Base-by-base conservation (phyloP, 2,113 vertebrate species). In the Plecturocebus donacophilus region DNA sequence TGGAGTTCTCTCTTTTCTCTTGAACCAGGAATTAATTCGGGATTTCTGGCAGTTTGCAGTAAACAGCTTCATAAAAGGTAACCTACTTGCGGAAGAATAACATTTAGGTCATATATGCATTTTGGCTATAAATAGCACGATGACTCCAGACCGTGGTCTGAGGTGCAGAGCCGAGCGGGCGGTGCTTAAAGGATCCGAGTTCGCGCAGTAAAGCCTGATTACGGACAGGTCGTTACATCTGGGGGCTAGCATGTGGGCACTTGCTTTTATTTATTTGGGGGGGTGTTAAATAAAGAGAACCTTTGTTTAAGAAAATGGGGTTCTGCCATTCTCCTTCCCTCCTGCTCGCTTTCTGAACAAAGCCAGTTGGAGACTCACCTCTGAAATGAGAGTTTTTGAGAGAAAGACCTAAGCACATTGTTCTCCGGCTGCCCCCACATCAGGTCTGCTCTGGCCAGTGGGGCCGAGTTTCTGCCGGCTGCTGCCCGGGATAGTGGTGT, bases 401-500 rank as follows among this genome's bases (percentile, higher is more conserved):
- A 49, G 76, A 61, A 8, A 0, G 2, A 20, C 42, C 1, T 42
- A 64, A 5, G 64, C 64, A 0, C 58, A 38, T 21, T 1, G 30
- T 7, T 73, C 61, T 84, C 2, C 1, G 91, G 56, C 70, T 90
- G 30, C 85, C 2, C 68, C 93, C 87, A 89, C 49, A 97, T 70
- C 89, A 96, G 94, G 92, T 52, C 95, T 93, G 52, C 91, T 96
- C 13, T 11, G 40, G 87, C 21, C 94, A 45, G 54, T 83, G 96
- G 81, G 64, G 85, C 97, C 47, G 85, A 14, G 61, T 16, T 80
- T 87, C 86, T 3, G 90, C 95, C 42, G 38, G 90, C 95, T 77
- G 35, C 93, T 12, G 90, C 94, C 98, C 66, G 96, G 80, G 95
- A 94, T 75, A 85, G 76, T 56, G 96, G 96, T 47, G 96, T 97